Percentiles rank a stretch among this genome's conserved stretches.
These are phyloP conservation scores for Nyctereutes procyonoides DNA, from an alignment of 2,113 vertebrate genomes.

Conservation along the genomic window DNA sequence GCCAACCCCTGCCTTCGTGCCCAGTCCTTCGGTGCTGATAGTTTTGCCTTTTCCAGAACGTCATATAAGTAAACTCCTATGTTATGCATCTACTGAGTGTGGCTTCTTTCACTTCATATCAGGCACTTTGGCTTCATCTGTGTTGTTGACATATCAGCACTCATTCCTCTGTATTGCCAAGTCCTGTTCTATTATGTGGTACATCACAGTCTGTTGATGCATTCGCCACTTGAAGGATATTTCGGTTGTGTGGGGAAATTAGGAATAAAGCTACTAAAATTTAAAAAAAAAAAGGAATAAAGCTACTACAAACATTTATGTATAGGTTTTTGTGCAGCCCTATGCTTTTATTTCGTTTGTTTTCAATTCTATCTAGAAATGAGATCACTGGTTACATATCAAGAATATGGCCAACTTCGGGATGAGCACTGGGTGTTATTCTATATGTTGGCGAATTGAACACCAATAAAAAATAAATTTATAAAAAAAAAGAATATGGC, in stretches of 20 bases:
- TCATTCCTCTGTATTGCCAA: background rate
- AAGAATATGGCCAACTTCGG: background rate
- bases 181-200: background rate
- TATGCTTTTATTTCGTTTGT: background rate
- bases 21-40: background rate
- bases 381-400: background rate
- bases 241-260: background rate
- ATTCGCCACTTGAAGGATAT: background rate
- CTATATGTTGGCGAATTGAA: no score
- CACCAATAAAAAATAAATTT: no score
- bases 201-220: background rate
- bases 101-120: background rate
- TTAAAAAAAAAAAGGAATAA: background rate
- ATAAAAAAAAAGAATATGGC: background rate
- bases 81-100: background rate
- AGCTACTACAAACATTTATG: background rate
- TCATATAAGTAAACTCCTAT: background rate
- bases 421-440: no score
- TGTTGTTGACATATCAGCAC: background rate
- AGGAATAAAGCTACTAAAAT: background rate
- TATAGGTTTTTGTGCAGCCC: background rate
- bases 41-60: background rate
- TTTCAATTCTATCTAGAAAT: background rate
- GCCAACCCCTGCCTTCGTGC: background rate
- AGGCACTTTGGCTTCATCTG: background rate